Evolutionary conservation across 2,888 invertebrate species (phyloP), one percentile per base, ranked within the genome.

Genomic region (Willowsia nigromaculata): DNA sequence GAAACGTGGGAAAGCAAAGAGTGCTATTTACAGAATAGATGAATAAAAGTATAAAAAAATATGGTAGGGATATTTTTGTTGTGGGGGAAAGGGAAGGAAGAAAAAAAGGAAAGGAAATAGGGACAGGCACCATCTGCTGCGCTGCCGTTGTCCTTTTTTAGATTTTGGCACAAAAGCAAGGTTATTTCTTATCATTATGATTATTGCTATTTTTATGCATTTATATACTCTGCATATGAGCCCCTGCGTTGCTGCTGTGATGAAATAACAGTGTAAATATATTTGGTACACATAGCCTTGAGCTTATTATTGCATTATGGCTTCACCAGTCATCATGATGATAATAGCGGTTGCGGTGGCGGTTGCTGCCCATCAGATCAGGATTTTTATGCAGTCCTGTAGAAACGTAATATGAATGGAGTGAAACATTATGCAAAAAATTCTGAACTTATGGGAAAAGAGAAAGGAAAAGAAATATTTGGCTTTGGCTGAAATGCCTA

Each of bases 161-260:
- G 27, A 33, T 37, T 78, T 78, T 80, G 59, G 40, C 43, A 43
- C 43, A 40, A 43, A 43, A 25, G 80, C 80, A 80, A 80, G 80
- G 80, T 80, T 80, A 56, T 59, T 56, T 80, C 59, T 80, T 80
- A 80, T 80, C 80, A 59, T 80, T 80, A 80, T 59, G 59, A 80
- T 80, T 80, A 80, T 80, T 56, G 80, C 56, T 80, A 37, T 56
- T 80, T 80, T 56, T 80, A 56, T 59, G 53, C 80, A 80, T 80
- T 80, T 80, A 59, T 56, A 80, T 80, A 53, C 80, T 37, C 25
- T 65, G 65, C 65, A 65, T 65, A n/a, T 33, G 50, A 7, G 50
- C 50, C 50, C 65, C 62, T n/a, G n/a, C n/a, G n/a, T n/a, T n/a
- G n/a, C 50, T 30, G 22, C 47, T 40, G 47, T 7, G 30, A 50